phyloP scores from a whole-genome alignment of 2,113 vertebrate species.

The Acinonyx jubatus region DNA sequence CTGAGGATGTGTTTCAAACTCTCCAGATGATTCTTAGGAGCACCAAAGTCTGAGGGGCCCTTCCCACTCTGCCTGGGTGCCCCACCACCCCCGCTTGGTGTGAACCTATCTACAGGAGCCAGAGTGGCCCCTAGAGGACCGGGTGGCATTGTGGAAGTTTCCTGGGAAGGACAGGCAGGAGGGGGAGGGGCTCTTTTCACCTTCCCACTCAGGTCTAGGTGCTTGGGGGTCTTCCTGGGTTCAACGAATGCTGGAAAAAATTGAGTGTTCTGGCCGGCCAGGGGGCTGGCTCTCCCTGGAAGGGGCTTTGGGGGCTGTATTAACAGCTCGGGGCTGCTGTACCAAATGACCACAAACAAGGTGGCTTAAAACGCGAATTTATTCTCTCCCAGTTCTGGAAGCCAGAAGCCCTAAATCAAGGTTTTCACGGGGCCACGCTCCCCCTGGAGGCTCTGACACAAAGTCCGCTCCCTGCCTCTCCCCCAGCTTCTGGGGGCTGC shows the following conservation, averaged over 20 bases:
- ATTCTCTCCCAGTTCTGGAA: background rate
- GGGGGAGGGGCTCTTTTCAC: background rate
- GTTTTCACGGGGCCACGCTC: background rate
- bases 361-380: background rate
- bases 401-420: background rate
- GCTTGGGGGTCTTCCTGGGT: background rate
- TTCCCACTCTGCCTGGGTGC: background rate
- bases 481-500: background rate
- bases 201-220: accelerated
- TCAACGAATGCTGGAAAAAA: background rate
- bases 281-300: background rate
- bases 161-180: background rate
- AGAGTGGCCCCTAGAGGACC: background rate
- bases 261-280: background rate
- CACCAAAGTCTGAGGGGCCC: background rate
- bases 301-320: background rate
- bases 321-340: background rate
- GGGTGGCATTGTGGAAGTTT: background rate
- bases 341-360: background rate
- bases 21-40: background rate
- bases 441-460: background rate
- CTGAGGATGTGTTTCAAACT: background rate
- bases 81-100: background rate
- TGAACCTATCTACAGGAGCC: background rate
- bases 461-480: accelerated